Conservation (phyloP, 2,113 vertebrate genomes). For the Zapus hudsonius region DNA sequence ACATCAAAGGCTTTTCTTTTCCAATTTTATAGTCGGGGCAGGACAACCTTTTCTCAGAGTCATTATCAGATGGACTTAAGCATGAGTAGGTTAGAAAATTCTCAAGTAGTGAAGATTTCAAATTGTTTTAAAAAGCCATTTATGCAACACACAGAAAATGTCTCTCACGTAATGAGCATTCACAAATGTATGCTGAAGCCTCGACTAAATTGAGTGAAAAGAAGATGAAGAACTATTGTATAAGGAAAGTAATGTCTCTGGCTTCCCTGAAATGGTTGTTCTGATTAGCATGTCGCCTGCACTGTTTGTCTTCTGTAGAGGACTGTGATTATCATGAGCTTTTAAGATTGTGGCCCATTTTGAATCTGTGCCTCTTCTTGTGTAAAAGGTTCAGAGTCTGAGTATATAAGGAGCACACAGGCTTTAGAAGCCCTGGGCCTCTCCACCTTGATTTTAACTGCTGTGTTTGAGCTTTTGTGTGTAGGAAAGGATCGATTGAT, state of each 20-base stretch:
- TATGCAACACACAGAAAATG: constrained; percentile 63
- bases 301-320: constrained; percentile 49
- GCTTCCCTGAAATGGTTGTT: constrained; percentile 56
- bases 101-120: constrained; percentile 73
- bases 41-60: constrained; percentile 56
- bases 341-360: neutral
- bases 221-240: constrained; percentile 45
- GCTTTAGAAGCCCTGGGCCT: neutral
- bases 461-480: neutral
- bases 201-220: constrained; percentile 64
- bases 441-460: neutral
- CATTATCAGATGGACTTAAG: constrained; percentile 62
- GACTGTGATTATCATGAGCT: constrained; percentile 45
- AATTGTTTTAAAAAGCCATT: constrained; percentile 67
- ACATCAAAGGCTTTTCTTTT: constrained; percentile 39
- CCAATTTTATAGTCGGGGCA: constrained; percentile 59
- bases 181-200: constrained; percentile 44
- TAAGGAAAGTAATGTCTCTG: constrained; percentile 50
- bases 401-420: neutral
- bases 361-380: neutral
- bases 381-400: neutral
- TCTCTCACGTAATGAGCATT: constrained; percentile 64
- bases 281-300: constrained; percentile 63
- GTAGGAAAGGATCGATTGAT: neutral
- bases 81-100: constrained; percentile 75